phyloP scores from a whole-genome alignment of 2,888 invertebrate species.

The Tipula vernalis region DNA sequence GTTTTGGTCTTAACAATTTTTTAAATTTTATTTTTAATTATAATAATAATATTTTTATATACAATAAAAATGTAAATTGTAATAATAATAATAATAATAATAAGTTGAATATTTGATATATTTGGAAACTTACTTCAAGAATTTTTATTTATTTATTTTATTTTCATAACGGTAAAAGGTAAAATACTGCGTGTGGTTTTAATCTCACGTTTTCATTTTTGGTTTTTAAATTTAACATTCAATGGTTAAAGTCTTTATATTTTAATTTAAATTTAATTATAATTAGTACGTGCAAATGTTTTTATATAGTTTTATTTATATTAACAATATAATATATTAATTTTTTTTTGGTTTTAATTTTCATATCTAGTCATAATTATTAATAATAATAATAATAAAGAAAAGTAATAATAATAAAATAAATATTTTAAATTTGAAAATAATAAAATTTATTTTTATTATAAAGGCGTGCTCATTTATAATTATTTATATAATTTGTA shows the following conservation, averaged over 20 bases:
- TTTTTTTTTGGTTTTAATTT: neutral
- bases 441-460: neutral
- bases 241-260: neutral
- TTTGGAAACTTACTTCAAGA: neutral
- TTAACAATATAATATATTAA: neutral
- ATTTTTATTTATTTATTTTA: neutral
- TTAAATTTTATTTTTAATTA: neutral
- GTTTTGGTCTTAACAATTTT: neutral
- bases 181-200: slow-evolving; percentile 1
- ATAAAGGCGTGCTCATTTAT: neutral
- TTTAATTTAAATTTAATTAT: neutral
- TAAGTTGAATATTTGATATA: neutral
- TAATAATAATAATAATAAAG: neutral
- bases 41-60: neutral
- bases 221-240: neutral
- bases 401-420: neutral
- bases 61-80: neutral
- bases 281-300: neutral
- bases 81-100: neutral
- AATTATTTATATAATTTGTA: neutral
- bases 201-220: neutral
- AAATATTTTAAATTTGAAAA: neutral
- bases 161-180: neutral
- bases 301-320: neutral
- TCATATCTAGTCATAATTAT: neutral